phyloP scores from a whole-genome alignment of 1,140 invertebrate species.

The Daktulosphaira vitifoliae region DNA sequence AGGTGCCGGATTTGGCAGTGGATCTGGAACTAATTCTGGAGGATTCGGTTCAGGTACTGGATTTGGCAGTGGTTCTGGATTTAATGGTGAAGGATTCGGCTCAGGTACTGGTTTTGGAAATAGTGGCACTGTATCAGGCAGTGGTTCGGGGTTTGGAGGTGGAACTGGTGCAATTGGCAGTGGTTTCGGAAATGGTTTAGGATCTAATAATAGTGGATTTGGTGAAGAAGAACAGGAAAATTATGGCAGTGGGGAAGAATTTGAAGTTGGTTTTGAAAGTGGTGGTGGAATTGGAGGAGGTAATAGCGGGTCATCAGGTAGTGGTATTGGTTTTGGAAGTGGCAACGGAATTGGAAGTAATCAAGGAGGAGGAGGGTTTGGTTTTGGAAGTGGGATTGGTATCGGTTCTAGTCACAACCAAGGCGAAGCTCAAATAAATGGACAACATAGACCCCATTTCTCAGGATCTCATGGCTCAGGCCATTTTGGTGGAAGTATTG shows the following conservation, averaged over 20 bases:
- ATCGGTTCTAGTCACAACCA: neutral
- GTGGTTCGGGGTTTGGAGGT: neutral
- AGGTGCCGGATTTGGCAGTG: constrained; percentile 5
- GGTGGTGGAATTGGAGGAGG: constrained; percentile 6
- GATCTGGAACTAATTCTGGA: neutral
- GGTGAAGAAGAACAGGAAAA: neutral
- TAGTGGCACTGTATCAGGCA: too few relatives aligned
- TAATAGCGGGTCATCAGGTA: neutral
- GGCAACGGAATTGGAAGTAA: neutral
- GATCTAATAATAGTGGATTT: neutral
- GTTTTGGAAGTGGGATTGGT: neutral
- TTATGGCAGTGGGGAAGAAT: constrained; percentile 23
- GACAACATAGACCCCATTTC: too few relatives aligned
- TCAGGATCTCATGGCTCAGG: neutral
- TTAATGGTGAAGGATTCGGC: too few relatives aligned
- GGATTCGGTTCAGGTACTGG: neutral
- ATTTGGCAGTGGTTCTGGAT: neutral
- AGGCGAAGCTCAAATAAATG: neutral
- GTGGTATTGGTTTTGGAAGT: too few relatives aligned
- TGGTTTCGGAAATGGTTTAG: constrained; percentile 1
- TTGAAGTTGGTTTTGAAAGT: constrained; percentile 12
- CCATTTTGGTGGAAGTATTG: neutral
- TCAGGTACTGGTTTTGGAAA: too few relatives aligned
- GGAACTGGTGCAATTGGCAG: neutral
- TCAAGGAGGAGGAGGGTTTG: neutral